Base-by-base conservation (phyloP, 2,113 vertebrate species). In the Ageneiosus marmoratus region DNA sequence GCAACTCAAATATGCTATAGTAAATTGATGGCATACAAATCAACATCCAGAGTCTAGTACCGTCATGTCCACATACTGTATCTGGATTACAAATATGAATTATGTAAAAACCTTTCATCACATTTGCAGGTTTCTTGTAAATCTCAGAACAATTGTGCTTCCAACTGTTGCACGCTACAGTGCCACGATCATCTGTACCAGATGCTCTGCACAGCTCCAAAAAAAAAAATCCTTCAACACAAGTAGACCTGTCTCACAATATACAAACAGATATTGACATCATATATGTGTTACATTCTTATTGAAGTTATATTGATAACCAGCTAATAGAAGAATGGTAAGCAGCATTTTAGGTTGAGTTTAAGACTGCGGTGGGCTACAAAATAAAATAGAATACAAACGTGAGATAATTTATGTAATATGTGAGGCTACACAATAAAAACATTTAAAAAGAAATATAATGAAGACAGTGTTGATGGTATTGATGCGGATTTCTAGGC, bases 101-200 rank as follows among this genome's bases (percentile, higher is more conserved):
- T 32, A 53, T 80, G 70, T 84, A 62, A 82, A 87, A 89, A 48
- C 87, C 86, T 18, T 65, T 88, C 72, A 86, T 93, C 89, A 93
- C 90, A 92, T 92, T 92, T 90, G 88, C 87, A 92, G 90, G 89
- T 89, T 87, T 82, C 86, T 89, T 70, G 73, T 84, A 91, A 86
- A 88, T 88, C 86, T 85, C 75, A 87, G 88, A 89, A 89, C 85
- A 93, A 88, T 92, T 95, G 94, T 96, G 95, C 94, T 95, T 95
- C 91, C 89, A 90, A 72, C 82, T 85, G 80, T 82, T 86, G 53
- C 72, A 70, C 55, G 67, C 63, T 86, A 83, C 81, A 88, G 89
- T 85, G 89, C 90, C 89, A 88, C 88, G 65, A 83, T 77, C 77
- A 73, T 81, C 83, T 81, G 58, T 44, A 84, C 77, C 55, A 70